Base-by-base conservation (phyloP, 2,888 invertebrate genomes). In the Latheticus oryzae region DNA sequence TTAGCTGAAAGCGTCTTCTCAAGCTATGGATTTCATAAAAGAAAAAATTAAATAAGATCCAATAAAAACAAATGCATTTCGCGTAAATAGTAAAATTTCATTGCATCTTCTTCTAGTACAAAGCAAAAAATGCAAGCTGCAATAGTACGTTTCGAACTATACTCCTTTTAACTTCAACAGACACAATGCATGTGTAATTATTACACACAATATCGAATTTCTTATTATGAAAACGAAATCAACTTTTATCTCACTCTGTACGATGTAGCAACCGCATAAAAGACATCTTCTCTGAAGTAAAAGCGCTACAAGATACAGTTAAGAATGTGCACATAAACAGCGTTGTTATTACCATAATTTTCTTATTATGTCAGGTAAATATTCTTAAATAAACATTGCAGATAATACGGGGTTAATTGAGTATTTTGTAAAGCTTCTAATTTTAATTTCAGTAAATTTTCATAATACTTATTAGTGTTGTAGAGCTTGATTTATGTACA, bases 311-410 rank as follows among this genome's bases (percentile, higher is more conserved):
- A 19, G 12, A 42, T 38, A 50, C 50, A 38, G 37, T 47, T 28
- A 42, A 52, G 52, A 52, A 38, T 40, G 30, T 8, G 37, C 17
- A 50, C 28, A 30, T 13, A 40, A 38, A 13, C 35, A 15, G 16
- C 21, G 42, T 48, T 54, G 26, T 38, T 50, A 38, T 50, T 50
- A 38, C 28, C 42, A 50, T 57, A 51, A 57, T 57, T 57, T 37
- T 21, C 35, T 51, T 51, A 28, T 42, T 42, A 51, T 28, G 28
- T 8, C 24, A 16, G 17, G 28, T 13, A 24, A 57, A 50, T 40
- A 43, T 50, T 43, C 43, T 40, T 43, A 40, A 42, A 51, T 57
- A 51, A 51, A 51, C 51, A 43, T 35, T 13, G 16, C 35, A 42
- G 26, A 23, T 48, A 56, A 48, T 56, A 23, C 43, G 15, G 24